A percentile compares a stretch with the other conserved stretches of the same genome.
These are phyloP conservation scores for Sarcophaga variegata DNA, from an alignment of 2,888 invertebrate species.

Conservation along the genomic window DNA sequence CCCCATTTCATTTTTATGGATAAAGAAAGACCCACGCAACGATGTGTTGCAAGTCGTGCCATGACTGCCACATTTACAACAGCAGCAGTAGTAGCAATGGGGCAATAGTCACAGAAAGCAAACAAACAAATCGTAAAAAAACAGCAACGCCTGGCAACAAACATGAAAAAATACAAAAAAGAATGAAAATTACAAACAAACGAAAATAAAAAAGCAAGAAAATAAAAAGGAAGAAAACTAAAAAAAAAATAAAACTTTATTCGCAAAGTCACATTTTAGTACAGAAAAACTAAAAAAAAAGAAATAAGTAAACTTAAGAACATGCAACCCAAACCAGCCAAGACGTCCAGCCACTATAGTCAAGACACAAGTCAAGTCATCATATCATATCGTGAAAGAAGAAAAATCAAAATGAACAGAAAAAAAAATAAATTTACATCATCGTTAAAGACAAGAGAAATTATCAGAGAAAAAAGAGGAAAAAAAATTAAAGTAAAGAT, in stretches of 20 bases:
- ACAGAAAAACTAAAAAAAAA: background rate
- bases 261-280: slow-evolving; percentile 30
- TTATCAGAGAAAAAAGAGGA: slow-evolving; percentile 3
- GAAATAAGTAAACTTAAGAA: slow-evolving; percentile 3
- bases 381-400: background rate
- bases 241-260: background rate
- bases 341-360: too few species aligned
- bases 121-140: slow-evolving; percentile 36
- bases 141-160: slow-evolving; percentile 69
- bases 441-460: slow-evolving; percentile 24
- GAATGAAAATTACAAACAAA: background rate
- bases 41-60: slow-evolving; percentile 43
- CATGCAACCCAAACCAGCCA: slow-evolving; percentile 28
- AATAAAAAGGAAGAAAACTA: background rate
- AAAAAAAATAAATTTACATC: slow-evolving; percentile 3
- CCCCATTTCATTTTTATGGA: slow-evolving; percentile 36
- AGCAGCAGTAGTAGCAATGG: background rate
- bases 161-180: slow-evolving; percentile 26
- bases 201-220: background rate
- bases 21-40: slow-evolving; percentile 63
- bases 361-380: slow-evolving; percentile 44
- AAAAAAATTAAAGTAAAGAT: slow-evolving; percentile 23
- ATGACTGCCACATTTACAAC: background rate
- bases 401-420: slow-evolving; percentile 8
- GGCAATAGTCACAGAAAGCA: slow-evolving; percentile 1